These are phyloP conservation scores for Sebastes glaucus DNA, from an alignment of 2,797 vertebrate species.

Conservation along the genomic window DNA sequence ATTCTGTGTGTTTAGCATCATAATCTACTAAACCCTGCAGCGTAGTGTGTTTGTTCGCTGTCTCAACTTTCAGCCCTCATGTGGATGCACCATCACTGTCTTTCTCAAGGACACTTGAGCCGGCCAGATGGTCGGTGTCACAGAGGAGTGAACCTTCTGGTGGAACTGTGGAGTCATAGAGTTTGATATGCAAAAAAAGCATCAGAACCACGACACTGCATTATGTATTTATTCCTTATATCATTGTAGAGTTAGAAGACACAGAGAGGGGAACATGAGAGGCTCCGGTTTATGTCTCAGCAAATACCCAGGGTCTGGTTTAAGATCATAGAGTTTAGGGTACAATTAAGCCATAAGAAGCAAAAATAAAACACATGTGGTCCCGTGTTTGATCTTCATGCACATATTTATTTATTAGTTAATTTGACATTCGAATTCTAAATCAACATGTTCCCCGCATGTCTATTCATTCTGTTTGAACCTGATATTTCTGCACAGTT, in stretches of 20 bases:
- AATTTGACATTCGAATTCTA: not conserved
- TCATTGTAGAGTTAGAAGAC: not conserved
- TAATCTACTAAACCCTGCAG: not conserved
- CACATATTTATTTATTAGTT: not conserved
- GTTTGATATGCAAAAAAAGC: not conserved
- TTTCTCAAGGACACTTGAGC: conserved; percentile 27
- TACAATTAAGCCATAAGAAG: not conserved
- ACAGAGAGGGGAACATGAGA: not conserved
- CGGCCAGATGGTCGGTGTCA: conserved; percentile 33
- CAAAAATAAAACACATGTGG: fast-evolving
- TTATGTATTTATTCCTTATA: not conserved
- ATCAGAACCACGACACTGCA: not conserved
- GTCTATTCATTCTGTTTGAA: too few relatives aligned
- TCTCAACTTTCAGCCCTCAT: not conserved
- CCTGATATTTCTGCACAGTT: too few relatives aligned
- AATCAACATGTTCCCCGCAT: too few relatives aligned
- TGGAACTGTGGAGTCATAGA: not conserved
- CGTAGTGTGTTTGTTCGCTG: not conserved
- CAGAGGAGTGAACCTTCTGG: conserved; percentile 4
- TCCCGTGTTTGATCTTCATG: not conserved
- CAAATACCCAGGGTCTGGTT: not conserved
- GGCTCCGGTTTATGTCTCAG: not conserved
- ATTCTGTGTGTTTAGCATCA: not conserved
- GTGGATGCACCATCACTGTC: not conserved
- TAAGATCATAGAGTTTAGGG: not conserved